Evolutionary conservation across 2,888 invertebrate genomes (phyloP).

Genomic region (Caenorhabditis virilis): DNA sequence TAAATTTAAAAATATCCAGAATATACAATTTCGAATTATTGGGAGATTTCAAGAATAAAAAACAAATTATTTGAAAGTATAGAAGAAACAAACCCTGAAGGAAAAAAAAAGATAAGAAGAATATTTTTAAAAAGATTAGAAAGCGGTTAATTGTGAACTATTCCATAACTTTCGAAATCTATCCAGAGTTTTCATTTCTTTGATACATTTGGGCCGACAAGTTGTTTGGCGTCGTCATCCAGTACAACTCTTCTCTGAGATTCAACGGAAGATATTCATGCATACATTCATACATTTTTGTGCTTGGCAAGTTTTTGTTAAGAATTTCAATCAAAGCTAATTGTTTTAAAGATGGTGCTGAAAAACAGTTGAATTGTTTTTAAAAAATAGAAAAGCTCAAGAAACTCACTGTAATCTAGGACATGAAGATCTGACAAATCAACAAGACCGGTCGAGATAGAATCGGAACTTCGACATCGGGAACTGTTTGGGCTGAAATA

Average conservation of each 20-base stretch:
- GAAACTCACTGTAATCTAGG: constrained; percentile 53
- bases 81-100: too few species aligned
- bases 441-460: constrained; percentile 41
- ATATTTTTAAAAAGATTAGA: too few species aligned
- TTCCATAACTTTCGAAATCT: constrained; percentile 1
- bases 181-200: constrained; percentile 27
- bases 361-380: not conserved
- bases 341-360: constrained; percentile 26
- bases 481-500: too few species aligned
- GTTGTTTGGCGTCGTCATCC: constrained; percentile 17
- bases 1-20: too few species aligned
- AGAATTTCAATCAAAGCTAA: constrained; percentile 11
- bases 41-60: too few species aligned
- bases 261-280: constrained; percentile 13
- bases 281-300: constrained; percentile 12
- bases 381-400: not conserved
- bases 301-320: not conserved
- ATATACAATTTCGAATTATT: too few species aligned
- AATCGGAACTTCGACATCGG: too few species aligned
- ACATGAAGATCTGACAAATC: constrained; percentile 65
- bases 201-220: not conserved
- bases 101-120: too few species aligned
- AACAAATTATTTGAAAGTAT: too few species aligned
- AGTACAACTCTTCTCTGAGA: constrained; percentile 28
- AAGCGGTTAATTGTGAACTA: not conserved